Percentiles rank a stretch among this genome's conserved stretches.
Conservation (phyloP, 2,888 invertebrate genomes). For the Oligia strigilis region DNA sequence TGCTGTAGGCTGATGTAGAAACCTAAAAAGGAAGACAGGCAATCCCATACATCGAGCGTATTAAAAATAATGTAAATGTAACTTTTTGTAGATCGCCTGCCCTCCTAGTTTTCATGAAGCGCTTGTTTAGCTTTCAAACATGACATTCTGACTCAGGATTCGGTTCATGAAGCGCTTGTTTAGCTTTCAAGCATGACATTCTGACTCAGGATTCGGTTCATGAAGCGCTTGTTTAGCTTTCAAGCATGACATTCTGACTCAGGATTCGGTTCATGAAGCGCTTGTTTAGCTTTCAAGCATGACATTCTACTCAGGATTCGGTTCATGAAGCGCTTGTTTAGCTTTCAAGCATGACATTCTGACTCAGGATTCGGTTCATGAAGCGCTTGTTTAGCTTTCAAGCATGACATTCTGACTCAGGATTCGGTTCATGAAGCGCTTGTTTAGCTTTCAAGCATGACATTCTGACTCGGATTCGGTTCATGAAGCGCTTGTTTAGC, state of each 20-base stretch:
- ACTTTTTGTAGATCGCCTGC: not conserved
- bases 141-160: not conserved
- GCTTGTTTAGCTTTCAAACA: not conserved
- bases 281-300: not conserved
- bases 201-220: not conserved
- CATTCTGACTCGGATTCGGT: not conserved
- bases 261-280: not conserved
- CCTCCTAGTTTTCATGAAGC: too few species aligned
- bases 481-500: not conserved
- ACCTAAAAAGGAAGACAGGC: not conserved
- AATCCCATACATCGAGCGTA: not conserved
- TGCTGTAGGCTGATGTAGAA: not conserved
- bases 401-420: not conserved
- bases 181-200: not conserved
- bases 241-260: not conserved
- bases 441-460: not conserved
- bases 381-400: not conserved
- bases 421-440: not conserved
- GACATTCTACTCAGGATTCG: not conserved
- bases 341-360: not conserved
- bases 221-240: not conserved
- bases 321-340: not conserved
- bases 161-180: not conserved
- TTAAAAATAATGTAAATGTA: not conserved
- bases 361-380: too few species aligned